Evolutionary conservation across 2,888 invertebrate species (phyloP).

Genomic region (Serrognathus titanus): DNA sequence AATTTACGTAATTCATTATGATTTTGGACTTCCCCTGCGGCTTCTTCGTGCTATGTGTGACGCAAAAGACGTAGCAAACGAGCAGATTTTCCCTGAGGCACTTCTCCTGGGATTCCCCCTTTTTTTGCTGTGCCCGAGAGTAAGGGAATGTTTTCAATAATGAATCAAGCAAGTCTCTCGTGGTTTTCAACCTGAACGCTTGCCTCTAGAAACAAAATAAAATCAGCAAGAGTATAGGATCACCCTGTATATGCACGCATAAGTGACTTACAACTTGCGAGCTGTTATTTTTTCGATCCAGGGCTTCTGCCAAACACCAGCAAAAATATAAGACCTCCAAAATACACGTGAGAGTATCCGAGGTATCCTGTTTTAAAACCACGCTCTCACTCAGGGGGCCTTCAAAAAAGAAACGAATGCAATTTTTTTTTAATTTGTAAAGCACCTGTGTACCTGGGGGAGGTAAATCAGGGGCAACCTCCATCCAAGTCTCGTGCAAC

Average conservation of each 20-base stretch:
- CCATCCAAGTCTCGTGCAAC: constrained; percentile 80
- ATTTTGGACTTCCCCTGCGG: not conserved
- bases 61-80: constrained; percentile 53
- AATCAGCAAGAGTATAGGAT: no score
- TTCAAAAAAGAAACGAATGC: no score
- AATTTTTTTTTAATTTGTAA: not conserved
- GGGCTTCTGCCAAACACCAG: no score
- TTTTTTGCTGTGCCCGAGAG: constrained; percentile 37
- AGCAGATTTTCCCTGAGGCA: constrained; percentile 56
- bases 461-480: constrained; percentile 55
- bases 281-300: no score
- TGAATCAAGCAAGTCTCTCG: constrained; percentile 54
- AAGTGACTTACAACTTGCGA: constrained; percentile 2
- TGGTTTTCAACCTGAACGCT: constrained; percentile 53
- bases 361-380: no score
- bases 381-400: no score
- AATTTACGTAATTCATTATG: no score
- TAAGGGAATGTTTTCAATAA: constrained; percentile 61
- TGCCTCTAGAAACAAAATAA: not conserved
- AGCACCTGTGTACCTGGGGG: constrained; percentile 37
- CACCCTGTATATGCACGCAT: no score
- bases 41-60: constrained; percentile 43
- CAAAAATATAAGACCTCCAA: no score
- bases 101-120: constrained; percentile 46
- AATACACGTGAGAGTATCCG: no score